phyloP scores from a whole-genome alignment of 2,888 invertebrate species.

The Pseudanteris insignis region DNA sequence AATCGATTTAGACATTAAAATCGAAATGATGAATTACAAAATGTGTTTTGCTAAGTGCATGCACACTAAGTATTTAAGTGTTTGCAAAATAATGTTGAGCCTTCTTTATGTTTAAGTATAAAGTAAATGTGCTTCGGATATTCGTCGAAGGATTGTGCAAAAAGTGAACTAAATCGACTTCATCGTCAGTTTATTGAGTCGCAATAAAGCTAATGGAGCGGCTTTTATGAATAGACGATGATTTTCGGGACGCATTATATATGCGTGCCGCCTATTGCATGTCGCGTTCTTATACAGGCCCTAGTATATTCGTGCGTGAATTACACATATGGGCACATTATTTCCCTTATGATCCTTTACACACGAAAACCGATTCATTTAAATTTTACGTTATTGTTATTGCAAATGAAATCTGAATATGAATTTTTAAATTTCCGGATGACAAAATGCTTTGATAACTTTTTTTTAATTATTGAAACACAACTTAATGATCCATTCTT shows the following conservation, averaged over 20 bases:
- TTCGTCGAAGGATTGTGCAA: conserved; percentile 27
- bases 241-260: conserved; percentile 55
- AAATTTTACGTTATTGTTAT: too few relatives aligned
- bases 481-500: too few relatives aligned
- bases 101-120: too few relatives aligned
- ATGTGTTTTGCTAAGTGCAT: too few relatives aligned
- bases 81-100: too few relatives aligned
- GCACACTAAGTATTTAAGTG: too few relatives aligned
- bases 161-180: conserved; percentile 38
- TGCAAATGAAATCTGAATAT: too few relatives aligned
- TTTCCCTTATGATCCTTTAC: conserved; percentile 62
- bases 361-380: conserved; percentile 38
- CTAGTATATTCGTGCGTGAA: conserved; percentile 39
- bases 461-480: too few relatives aligned
- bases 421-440: too few relatives aligned
- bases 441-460: too few relatives aligned
- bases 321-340: conserved; percentile 62
- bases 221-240: conserved; percentile 51
- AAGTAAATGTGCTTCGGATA: conserved; percentile 18
- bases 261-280: conserved; percentile 60
- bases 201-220: conserved; percentile 49
- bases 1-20: too few relatives aligned
- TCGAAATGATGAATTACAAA: too few relatives aligned
- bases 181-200: conserved; percentile 35
- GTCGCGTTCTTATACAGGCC: conserved; percentile 48